Percentiles rank a stretch among this genome's conserved stretches.
Conservation (phyloP, 1,140 invertebrate genomes). For the Ptiloglossa arizonensis region DNA sequence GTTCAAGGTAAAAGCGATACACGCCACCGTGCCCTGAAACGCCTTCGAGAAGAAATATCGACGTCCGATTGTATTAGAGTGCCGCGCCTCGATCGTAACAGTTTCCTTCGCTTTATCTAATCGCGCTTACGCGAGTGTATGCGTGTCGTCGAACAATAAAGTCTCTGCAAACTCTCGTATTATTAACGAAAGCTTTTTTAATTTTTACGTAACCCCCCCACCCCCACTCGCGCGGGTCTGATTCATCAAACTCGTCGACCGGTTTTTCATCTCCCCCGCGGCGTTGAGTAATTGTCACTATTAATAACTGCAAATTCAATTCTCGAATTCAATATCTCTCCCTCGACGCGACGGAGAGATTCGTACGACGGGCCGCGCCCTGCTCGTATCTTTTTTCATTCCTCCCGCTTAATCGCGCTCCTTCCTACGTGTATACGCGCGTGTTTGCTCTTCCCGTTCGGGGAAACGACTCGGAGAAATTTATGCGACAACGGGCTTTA, state of each 20-base stretch:
- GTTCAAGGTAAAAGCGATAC: neutral
- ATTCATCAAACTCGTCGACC: slow-evolving; percentile 51
- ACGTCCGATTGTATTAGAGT: neutral
- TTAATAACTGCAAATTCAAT: slow-evolving; percentile 66
- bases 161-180: neutral
- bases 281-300: slow-evolving; percentile 65
- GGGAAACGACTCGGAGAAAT: neutral
- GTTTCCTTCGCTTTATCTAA: slow-evolving; percentile 48
- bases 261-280: slow-evolving; percentile 24
- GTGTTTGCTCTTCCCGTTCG: slow-evolving; percentile 15
- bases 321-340: slow-evolving; percentile 60
- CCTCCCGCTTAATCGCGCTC: slow-evolving; percentile 43
- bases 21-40: neutral
- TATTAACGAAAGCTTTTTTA: slow-evolving; percentile 18
- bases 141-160: slow-evolving; percentile 23
- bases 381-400: slow-evolving; percentile 28
- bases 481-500: slow-evolving; percentile 22
- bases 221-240: neutral
- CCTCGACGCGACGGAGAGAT: slow-evolving; percentile 16
- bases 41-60: neutral
- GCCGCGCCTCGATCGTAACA: slow-evolving; percentile 5
- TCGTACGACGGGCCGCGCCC: slow-evolving; percentile 38
- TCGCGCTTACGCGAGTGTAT: slow-evolving; percentile 17
- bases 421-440: slow-evolving; percentile 1
- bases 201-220: slow-evolving; percentile 37